phyloP scores from a whole-genome alignment of 2,113 vertebrate genomes.

The Pteruthius melanotis region DNA sequence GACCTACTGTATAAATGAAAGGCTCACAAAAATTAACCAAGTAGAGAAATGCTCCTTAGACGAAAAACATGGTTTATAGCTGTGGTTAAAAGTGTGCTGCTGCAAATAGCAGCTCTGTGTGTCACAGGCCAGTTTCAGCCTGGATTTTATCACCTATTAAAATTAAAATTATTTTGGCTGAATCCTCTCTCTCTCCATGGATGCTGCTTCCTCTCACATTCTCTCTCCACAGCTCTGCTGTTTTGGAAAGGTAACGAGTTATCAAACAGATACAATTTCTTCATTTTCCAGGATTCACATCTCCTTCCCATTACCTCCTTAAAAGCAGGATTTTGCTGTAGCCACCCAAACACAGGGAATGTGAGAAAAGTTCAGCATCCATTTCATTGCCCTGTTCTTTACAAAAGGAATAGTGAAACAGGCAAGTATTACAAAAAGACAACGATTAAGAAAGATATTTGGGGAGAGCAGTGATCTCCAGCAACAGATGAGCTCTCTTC shows the following conservation, averaged over 20 bases:
- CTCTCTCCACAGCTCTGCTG: background rate
- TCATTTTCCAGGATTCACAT: background rate
- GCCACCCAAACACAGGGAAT: background rate
- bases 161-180: slow-evolving; percentile 40
- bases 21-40: slow-evolving; percentile 61
- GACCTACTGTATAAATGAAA: slow-evolving; percentile 66
- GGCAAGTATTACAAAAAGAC: background rate
- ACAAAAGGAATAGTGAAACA: background rate
- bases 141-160: slow-evolving; percentile 53
- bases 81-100: slow-evolving; percentile 11
- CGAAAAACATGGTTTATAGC: slow-evolving; percentile 12
- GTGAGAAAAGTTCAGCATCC: background rate
- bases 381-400: background rate
- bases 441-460: background rate
- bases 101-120: background rate
- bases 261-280: background rate
- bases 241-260: background rate
- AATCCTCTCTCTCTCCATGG: background rate
- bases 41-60: slow-evolving; percentile 35
- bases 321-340: background rate
- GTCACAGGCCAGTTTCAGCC: slow-evolving; percentile 5
- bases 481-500: slow-evolving; percentile 28
- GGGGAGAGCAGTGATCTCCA: background rate
- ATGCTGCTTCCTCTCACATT: background rate
- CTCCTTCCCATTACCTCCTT: background rate